A percentile compares a stretch with the other conserved stretches of the same genome.
Evolutionary conservation across 2,797 vertebrate genomes (phyloP).

Genomic region (Fistularia commersonii): DNA sequence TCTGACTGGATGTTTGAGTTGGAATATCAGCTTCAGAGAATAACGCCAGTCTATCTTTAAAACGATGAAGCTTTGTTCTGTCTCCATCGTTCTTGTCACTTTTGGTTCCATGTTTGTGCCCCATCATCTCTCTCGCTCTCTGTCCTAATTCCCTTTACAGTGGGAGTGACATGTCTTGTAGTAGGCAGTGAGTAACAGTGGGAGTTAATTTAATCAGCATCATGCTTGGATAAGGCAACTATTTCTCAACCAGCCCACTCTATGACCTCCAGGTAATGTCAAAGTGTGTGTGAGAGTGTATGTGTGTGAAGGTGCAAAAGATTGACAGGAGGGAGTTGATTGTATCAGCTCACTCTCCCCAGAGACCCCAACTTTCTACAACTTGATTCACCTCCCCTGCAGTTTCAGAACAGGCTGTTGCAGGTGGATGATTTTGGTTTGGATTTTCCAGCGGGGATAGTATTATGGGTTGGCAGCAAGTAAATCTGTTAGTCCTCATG

Average conservation of each 20-base stretch:
- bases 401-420: conserved; percentile 3
- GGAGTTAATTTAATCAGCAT: conserved; percentile 49
- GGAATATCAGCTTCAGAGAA: conserved; percentile 7
- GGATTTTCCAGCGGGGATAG: conserved; percentile 7
- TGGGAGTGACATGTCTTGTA: conserved; percentile 41
- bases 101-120: conserved; percentile 7
- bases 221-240: conserved; percentile 30
- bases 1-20: neutral
- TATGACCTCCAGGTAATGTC: conserved; percentile 28
- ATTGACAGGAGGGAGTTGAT: conserved; percentile 41
- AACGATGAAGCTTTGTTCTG: conserved; percentile 21
- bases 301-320: conserved; percentile 5
- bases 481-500: neutral
- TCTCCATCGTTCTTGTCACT: conserved; percentile 25
- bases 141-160: conserved; percentile 21
- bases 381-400: conserved; percentile 6
- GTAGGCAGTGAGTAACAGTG: conserved; percentile 25
- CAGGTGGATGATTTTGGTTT: conserved; percentile 3
- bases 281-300: neutral
- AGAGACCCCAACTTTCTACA: conserved; percentile 18
- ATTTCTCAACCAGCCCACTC: conserved; percentile 39
- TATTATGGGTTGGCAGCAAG: conserved; percentile 22
- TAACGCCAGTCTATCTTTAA: conserved; percentile 25
- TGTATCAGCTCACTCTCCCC: conserved; percentile 32
- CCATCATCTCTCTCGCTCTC: neutral